Evolutionary conservation across 2,888 invertebrate genomes (phyloP).

Genomic region (Chouioia cunea): DNA sequence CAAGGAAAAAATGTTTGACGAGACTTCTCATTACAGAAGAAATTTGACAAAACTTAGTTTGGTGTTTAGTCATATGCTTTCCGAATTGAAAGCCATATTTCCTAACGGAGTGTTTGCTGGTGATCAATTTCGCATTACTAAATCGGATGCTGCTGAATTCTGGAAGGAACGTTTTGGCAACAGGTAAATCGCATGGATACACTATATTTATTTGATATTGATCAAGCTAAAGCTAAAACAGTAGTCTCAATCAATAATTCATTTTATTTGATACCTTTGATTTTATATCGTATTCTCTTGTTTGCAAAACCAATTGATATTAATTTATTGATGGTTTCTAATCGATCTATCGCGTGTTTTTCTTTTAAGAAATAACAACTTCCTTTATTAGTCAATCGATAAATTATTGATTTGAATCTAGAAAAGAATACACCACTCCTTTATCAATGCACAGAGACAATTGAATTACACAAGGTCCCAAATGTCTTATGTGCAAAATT

Average conservation of each 20-base stretch:
- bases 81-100: conserved; percentile 98
- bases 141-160: conserved; percentile 98
- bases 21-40: conserved; percentile 92
- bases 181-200: conserved; percentile 75
- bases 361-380: too few species aligned
- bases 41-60: conserved; percentile 97
- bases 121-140: conserved; percentile 98
- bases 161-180: conserved; percentile 97
- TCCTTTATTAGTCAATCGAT: too few species aligned
- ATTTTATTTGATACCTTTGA: too few species aligned
- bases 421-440: too few species aligned
- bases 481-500: too few species aligned
- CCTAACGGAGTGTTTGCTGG: conserved; percentile 96
- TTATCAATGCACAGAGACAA: too few species aligned
- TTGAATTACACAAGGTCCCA: too few species aligned
- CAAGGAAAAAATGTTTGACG: conserved; percentile 98
- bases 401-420: too few species aligned
- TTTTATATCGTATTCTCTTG: too few species aligned
- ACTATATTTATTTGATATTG: neutral
- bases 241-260: neutral
- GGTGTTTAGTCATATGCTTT: conserved; percentile 99
- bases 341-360: too few species aligned
- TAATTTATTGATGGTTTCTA: too few species aligned
- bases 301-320: too few species aligned
- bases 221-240: neutral